Conservation (phyloP, 2,888 invertebrate species). For the Eupithecia subumbrata region DNA sequence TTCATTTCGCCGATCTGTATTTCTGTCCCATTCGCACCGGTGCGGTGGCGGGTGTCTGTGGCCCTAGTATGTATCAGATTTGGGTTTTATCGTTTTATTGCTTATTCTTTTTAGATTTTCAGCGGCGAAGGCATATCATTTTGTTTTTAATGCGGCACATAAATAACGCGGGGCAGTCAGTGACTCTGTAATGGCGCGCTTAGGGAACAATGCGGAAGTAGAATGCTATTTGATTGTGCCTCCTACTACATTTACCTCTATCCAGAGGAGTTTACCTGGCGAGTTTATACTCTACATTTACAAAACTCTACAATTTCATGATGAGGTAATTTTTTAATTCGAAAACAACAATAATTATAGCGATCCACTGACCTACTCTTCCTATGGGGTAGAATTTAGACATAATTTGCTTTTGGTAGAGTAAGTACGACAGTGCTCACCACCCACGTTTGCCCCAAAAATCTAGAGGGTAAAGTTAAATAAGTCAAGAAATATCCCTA, state of each 20-base stretch:
- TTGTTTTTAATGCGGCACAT: constrained; percentile 82
- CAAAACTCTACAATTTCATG: neutral
- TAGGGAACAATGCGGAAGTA: constrained; percentile 76
- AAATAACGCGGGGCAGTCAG: constrained; percentile 78
- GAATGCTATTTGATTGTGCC: constrained; percentile 64
- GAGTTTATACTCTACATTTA: neutral
- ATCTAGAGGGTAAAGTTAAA: neutral
- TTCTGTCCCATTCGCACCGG: constrained; percentile 74
- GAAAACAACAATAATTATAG: neutral
- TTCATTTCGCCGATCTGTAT: constrained; percentile 80
- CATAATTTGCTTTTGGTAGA: neutral
- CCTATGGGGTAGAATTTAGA: neutral
- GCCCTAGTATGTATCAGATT: constrained; percentile 84
- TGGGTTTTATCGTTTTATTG: constrained; percentile 85
- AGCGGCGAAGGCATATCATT: constrained; percentile 83
- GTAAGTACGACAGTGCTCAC: neutral
- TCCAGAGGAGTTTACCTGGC: neutral
- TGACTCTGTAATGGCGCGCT: constrained; percentile 77
- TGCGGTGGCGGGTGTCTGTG: constrained; percentile 73
- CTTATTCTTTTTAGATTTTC: constrained; percentile 85
- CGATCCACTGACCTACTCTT: neutral
- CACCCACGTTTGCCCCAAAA: neutral
- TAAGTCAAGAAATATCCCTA: constrained; percentile 1
- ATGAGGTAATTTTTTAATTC: neutral
- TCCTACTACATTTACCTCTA: constrained; percentile 29